phyloP scores from a whole-genome alignment of 2,113 vertebrate species.

The Rhegmatorhina hoffmannsi region DNA sequence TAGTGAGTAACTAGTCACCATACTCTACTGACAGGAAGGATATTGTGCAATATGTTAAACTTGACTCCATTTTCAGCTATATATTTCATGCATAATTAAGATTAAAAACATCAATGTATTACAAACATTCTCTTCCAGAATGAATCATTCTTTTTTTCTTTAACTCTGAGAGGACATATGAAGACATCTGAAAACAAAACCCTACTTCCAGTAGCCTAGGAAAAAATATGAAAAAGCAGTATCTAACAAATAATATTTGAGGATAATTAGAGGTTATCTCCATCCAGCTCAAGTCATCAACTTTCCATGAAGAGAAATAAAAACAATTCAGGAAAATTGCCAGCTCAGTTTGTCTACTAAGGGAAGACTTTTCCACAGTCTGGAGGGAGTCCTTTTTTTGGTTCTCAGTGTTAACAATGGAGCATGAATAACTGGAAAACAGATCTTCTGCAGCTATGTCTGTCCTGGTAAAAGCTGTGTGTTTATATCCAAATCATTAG shows the following conservation, averaged over 20 bases:
- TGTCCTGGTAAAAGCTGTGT: background rate
- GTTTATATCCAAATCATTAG: background rate
- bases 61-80: conserved; percentile 7
- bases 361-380: background rate
- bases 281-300: conserved; percentile 28
- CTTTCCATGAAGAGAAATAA: background rate
- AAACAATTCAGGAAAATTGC: background rate
- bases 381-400: background rate
- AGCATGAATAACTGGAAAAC: background rate
- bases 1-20: conserved; percentile 5
- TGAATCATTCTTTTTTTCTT: background rate
- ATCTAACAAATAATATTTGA: conserved; percentile 17
- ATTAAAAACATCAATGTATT: conserved; percentile 23
- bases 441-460: background rate
- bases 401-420: background rate
- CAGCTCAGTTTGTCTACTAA: background rate
- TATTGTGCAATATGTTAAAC: background rate
- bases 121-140: conserved; percentile 31
- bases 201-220: background rate
- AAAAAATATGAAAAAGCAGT: conserved; percentile 45
- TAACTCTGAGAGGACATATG: conserved; percentile 45
- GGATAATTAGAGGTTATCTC: background rate
- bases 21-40: background rate
- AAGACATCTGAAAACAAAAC: conserved; percentile 34
- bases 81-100: conserved; percentile 63